Percentiles rank a stretch among this genome's conserved stretches.
These are phyloP conservation scores for Champsocephalus gunnari DNA, from an alignment of 2,797 vertebrate genomes.

Conservation along the genomic window DNA sequence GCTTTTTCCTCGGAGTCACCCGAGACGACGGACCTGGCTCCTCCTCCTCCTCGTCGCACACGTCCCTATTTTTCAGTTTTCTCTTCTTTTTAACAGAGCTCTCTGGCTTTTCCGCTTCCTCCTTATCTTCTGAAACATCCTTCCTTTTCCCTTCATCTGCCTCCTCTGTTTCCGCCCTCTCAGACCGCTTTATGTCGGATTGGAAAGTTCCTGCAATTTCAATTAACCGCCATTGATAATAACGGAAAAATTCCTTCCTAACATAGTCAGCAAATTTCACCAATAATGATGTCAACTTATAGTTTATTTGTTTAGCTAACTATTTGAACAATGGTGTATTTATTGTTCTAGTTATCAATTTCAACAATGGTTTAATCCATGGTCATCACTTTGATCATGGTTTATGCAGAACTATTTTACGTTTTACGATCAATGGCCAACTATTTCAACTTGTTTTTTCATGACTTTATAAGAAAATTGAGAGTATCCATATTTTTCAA, in stretches of 20 bases:
- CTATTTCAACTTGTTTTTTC: too few species aligned
- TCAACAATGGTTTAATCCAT: too few species aligned
- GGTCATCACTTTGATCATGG: too few species aligned
- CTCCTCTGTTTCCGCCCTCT: slow-evolving; percentile 26
- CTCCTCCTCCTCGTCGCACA: slow-evolving; percentile 25
- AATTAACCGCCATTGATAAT: not conserved
- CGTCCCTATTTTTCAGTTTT: not conserved
- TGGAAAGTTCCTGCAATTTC: slow-evolving; percentile 61
- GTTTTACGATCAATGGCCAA: too few species aligned
- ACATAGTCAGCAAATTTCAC: too few species aligned
- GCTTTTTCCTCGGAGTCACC: slow-evolving; percentile 50
- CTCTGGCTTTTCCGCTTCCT: not conserved
- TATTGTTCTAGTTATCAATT: too few species aligned
- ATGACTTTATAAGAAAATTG: too few species aligned
- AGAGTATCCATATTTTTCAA: too few species aligned
- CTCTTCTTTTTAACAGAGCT: slow-evolving; percentile 48
- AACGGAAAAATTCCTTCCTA: not conserved
- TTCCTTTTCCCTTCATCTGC: not conserved
- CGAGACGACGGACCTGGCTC: slow-evolving; percentile 61
- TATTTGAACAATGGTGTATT: too few species aligned
- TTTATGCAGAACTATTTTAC: too few species aligned
- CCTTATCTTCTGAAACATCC: slow-evolving; percentile 17
- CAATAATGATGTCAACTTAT: too few species aligned
- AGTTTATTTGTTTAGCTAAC: too few species aligned
- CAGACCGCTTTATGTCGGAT: not conserved